These are phyloP conservation scores for Rotaria sp. DNA, from an alignment of 2,888 invertebrate genomes.

Conservation along the genomic window DNA sequence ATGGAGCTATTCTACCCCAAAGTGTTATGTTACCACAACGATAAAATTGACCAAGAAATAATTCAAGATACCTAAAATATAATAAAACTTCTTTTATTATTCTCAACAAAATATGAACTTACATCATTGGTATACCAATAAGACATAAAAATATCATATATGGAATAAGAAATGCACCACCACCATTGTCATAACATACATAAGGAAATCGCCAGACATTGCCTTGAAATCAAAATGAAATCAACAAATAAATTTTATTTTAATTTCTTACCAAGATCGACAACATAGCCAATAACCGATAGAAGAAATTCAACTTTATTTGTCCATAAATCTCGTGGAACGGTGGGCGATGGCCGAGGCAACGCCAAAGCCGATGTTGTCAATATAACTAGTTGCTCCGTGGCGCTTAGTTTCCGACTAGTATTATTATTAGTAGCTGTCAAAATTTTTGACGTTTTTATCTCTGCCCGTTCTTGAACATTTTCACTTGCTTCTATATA, in stretches of 20 bases:
- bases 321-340: slow-evolving; percentile 35
- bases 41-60: slow-evolving; percentile 38
- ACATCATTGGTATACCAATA: slow-evolving; percentile 35
- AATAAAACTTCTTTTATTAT: neutral
- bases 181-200: slow-evolving; percentile 39
- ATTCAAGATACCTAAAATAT: slow-evolving; percentile 27
- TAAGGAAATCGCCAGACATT: slow-evolving; percentile 41
- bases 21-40: slow-evolving; percentile 37
- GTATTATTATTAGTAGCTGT: neutral
- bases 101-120: neutral
- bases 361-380: neutral
- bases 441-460: neutral
- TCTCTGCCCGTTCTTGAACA: neutral
- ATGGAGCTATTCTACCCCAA: slow-evolving; percentile 36
- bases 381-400: neutral
- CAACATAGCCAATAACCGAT: slow-evolving; percentile 40
- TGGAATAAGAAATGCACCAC: slow-evolving; percentile 40
- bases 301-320: slow-evolving; percentile 41
- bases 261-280: slow-evolving; percentile 37
- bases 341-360: neutral
- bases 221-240: neutral
- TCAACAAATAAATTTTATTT: neutral
- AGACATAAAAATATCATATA: slow-evolving; percentile 37
- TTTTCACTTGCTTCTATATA: neutral
- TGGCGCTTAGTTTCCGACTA: neutral